Conservation (phyloP, 2,888 invertebrate genomes). For the Glaucopsyche alexis region DNA sequence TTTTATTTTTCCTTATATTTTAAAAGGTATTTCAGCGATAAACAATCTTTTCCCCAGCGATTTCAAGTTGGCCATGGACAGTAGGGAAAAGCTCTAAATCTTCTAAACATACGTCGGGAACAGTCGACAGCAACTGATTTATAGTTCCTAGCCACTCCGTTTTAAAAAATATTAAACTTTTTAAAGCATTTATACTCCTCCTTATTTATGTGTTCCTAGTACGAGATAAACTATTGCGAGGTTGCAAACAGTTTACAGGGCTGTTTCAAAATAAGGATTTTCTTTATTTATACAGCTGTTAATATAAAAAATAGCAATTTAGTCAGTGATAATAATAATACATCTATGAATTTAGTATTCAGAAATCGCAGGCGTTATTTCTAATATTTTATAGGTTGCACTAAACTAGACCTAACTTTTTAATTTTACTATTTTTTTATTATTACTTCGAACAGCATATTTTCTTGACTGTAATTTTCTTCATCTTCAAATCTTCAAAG, state of each 20-base stretch:
- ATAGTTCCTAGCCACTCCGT: slow-evolving; percentile 39
- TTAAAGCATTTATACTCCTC: slow-evolving; percentile 27
- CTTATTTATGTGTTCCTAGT: slow-evolving; percentile 21
- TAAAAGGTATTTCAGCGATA: slow-evolving; percentile 20
- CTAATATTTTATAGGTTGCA: too few species aligned
- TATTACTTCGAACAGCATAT: too few species aligned
- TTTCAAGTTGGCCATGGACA: slow-evolving; percentile 33
- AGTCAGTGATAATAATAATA: too few species aligned
- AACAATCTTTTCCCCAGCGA: slow-evolving; percentile 30
- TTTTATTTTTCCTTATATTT: not conserved
- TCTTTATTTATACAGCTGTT: too few species aligned
- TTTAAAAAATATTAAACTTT: slow-evolving; percentile 33
- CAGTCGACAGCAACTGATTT: slow-evolving; percentile 43
- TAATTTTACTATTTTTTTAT: too few species aligned
- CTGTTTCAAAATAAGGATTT: not conserved
- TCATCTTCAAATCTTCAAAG: too few species aligned
- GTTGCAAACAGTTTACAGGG: slow-evolving; percentile 15
- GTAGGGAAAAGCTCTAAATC: slow-evolving; percentile 45
- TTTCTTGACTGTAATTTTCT: too few species aligned
- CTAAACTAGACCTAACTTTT: too few species aligned
- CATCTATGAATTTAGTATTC: too few species aligned
- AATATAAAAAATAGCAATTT: too few species aligned
- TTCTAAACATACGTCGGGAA: slow-evolving; percentile 39
- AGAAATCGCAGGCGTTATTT: too few species aligned
- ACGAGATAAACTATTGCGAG: slow-evolving; percentile 9